Conservation (phyloP, 2,888 invertebrate species). For the Oegoconia quadripuncta region DNA sequence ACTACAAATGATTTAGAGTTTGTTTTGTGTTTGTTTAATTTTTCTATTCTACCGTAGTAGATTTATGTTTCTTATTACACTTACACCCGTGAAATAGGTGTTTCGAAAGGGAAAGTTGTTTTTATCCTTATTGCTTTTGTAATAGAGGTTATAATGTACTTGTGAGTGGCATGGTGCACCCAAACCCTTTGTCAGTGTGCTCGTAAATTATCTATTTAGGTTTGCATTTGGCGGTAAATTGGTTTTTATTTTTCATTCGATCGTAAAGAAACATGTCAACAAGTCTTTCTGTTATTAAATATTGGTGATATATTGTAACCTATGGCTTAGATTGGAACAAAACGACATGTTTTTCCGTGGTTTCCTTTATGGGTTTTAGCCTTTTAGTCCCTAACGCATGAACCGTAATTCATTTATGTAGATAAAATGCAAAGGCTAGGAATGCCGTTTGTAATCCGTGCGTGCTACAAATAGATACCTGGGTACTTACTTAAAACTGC, state of each 20-base stretch:
- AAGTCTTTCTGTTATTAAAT: conserved; percentile 23
- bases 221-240: conserved; percentile 67
- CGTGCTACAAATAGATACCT: no score
- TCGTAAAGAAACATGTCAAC: conserved; percentile 55
- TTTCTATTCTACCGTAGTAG: conserved; percentile 35
- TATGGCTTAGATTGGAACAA: background rate
- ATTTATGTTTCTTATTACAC: conserved; percentile 74
- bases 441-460: no score
- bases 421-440: no score
- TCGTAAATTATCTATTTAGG: conserved; percentile 72
- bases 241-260: conserved; percentile 50
- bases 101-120: conserved; percentile 54
- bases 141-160: conserved; percentile 44
- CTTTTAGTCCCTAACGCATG: no score
- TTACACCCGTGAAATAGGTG: conserved; percentile 70
- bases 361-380: no score
- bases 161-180: background rate
- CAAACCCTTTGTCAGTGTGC: conserved; percentile 53
- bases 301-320: conserved; percentile 5
- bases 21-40: conserved; percentile 8
- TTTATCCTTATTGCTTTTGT: conserved; percentile 49
- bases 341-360: no score
- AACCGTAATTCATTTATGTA: no score
- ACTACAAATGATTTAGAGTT: conserved; percentile 21
- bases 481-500: no score